phyloP scores from a whole-genome alignment of 2,113 vertebrate species.

The Sorex araneus region DNA sequence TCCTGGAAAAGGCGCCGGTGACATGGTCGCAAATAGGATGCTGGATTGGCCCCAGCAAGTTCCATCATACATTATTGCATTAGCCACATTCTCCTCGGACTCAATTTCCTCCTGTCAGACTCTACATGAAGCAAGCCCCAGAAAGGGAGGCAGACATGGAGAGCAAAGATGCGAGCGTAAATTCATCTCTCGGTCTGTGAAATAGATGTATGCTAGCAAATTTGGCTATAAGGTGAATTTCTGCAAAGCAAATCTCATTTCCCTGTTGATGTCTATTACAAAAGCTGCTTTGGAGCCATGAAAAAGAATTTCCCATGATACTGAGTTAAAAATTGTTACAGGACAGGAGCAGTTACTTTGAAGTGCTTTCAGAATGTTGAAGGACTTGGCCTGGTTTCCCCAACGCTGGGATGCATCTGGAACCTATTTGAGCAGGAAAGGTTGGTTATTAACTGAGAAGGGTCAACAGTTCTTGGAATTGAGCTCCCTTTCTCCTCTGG shows the following conservation, averaged over 20 bases:
- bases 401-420: conserved; percentile 19
- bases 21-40: neutral
- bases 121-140: conserved; percentile 15
- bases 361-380: conserved; percentile 62
- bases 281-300: conserved; percentile 58
- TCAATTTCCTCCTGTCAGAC: conserved; percentile 55
- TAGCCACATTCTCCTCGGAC: conserved; percentile 1
- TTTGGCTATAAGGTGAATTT: conserved; percentile 71
- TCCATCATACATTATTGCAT: conserved; percentile 19
- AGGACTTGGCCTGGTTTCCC: conserved; percentile 17
- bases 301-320: conserved; percentile 68
- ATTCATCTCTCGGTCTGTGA: conserved; percentile 68
- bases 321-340: conserved; percentile 52
- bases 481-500: neutral
- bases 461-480: neutral
- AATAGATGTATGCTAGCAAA: conserved; percentile 56
- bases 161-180: conserved; percentile 47
- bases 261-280: conserved; percentile 64
- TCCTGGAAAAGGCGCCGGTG: neutral
- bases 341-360: conserved; percentile 71
- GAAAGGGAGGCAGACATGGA: conserved; percentile 50
- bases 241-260: conserved; percentile 74
- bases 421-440: conserved; percentile 46
- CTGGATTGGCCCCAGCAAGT: neutral
- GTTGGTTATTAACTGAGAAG: neutral